phyloP scores from a whole-genome alignment of 2,888 invertebrate species.

The Phasia obesa region DNA sequence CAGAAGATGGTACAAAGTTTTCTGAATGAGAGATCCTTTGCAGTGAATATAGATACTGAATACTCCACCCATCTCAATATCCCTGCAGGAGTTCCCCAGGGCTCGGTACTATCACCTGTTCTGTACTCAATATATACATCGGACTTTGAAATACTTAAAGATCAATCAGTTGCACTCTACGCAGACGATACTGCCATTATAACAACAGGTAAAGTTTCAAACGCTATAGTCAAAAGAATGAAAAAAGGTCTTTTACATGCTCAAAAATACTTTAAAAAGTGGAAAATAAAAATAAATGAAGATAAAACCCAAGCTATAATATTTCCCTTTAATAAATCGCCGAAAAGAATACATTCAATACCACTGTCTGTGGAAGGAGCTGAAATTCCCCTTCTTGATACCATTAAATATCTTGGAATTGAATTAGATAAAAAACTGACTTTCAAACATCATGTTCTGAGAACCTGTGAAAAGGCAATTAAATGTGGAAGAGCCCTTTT shows the following conservation, averaged over 20 bases:
- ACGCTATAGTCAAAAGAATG: conserved; percentile 2
- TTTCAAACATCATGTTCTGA: no score
- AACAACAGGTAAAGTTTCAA: conserved; percentile 1
- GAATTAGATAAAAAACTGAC: no score
- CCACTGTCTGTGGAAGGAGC: background rate
- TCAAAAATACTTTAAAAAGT: background rate
- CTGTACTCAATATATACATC: conserved; percentile 12
- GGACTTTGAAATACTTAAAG: no score
- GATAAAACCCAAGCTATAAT: conserved; percentile 1
- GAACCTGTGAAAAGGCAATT: no score
- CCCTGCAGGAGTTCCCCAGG: background rate
- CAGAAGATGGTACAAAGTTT: no score
- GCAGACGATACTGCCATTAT: conserved; percentile 13
- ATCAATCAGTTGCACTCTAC: background rate
- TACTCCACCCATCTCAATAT: background rate
- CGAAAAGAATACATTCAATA: conserved; percentile 1
- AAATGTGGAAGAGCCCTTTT: no score
- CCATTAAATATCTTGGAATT: no score
- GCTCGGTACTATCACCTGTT: background rate
- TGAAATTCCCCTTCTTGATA: no score
- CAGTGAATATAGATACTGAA: no score
- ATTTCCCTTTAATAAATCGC: no score
- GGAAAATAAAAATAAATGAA: conserved; percentile 9
- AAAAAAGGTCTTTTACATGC: background rate
- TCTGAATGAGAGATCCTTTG: no score